Conservation (phyloP, 1,140 invertebrate genomes). For the Bombus pyrosoma region DNA sequence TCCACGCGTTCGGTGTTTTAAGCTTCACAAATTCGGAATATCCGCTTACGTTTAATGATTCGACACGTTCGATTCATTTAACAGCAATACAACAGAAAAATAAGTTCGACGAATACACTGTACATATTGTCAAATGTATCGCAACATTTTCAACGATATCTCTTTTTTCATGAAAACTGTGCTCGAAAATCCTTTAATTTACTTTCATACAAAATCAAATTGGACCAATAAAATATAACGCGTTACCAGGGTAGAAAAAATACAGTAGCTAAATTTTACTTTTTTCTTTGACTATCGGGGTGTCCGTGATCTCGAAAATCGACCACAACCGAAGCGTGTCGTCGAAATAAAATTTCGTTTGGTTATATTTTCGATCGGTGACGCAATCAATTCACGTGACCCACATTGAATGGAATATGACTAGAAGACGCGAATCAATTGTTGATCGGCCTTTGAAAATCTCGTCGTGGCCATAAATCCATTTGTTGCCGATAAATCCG, state of each 20-base stretch:
- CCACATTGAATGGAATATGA: neutral
- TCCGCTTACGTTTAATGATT: neutral
- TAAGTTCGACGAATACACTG: neutral
- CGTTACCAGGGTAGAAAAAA: neutral
- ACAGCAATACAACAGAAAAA: neutral
- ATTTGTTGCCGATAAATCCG: constrained; percentile 28
- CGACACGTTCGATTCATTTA: neutral
- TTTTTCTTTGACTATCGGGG: neutral
- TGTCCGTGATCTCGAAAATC: neutral
- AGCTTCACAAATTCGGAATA: neutral
- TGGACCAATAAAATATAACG: neutral
- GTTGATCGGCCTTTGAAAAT: constrained; percentile 3
- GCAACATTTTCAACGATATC: neutral
- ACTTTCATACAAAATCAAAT: neutral
- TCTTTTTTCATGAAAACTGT: neutral
- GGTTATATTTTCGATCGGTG: neutral
- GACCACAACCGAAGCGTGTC: neutral
- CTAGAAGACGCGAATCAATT: neutral
- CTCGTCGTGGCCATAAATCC: constrained; percentile 22
- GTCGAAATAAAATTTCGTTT: neutral
- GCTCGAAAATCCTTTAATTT: neutral
- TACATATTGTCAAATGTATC: neutral
- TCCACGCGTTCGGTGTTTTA: neutral
- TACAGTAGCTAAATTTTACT: neutral
- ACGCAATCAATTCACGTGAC: neutral